Evolutionary conservation across 2,888 invertebrate genomes (phyloP).

Genomic region (Cryptocephalus moraei): DNA sequence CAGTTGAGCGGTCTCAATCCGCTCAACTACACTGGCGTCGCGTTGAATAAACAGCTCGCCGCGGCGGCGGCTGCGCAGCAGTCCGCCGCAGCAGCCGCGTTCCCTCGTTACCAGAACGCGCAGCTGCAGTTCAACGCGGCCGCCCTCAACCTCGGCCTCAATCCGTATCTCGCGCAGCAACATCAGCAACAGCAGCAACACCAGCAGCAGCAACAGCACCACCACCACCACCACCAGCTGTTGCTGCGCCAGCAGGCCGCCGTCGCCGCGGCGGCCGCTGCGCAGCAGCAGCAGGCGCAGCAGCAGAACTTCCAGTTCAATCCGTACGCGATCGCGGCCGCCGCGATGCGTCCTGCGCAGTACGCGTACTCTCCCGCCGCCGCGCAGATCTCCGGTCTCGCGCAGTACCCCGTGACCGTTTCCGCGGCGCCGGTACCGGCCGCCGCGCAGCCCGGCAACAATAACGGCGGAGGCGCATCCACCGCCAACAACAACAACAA

Average conservation of each 20-base stretch:
- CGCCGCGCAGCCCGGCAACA: slow-evolving; percentile 39
- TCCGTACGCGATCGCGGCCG: slow-evolving; percentile 2
- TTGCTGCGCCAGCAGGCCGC: slow-evolving; percentile 13
- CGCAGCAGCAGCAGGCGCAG: slow-evolving; percentile 11
- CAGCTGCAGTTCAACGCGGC: slow-evolving; percentile 28
- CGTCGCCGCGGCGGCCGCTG: slow-evolving; percentile 1
- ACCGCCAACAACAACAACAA: slow-evolving; percentile 39
- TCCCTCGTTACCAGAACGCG: slow-evolving; percentile 27
- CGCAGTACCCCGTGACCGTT: slow-evolving; percentile 39
- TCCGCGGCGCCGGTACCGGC: slow-evolving; percentile 31
- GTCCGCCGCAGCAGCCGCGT: slow-evolving; percentile 35
- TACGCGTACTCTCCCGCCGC: slow-evolving; percentile 27
- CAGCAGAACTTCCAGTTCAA: too few species aligned
- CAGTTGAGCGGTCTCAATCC: slow-evolving; percentile 43
- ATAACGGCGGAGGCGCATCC: slow-evolving; percentile 60
- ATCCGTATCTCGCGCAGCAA: slow-evolving; percentile 31
- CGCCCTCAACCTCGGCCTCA: slow-evolving; percentile 29
- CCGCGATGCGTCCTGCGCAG: not conserved
- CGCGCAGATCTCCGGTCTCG: slow-evolving; percentile 33
- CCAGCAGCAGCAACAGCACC: slow-evolving; percentile 8
- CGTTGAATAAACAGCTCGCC: slow-evolving; percentile 53
- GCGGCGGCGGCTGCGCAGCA: slow-evolving; percentile 35
- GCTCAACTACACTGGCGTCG: slow-evolving; percentile 58
- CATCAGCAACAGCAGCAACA: slow-evolving; percentile 30
- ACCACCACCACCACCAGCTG: not conserved